Conservation (phyloP, 2,888 invertebrate genomes). For the Aelia acuminata region DNA sequence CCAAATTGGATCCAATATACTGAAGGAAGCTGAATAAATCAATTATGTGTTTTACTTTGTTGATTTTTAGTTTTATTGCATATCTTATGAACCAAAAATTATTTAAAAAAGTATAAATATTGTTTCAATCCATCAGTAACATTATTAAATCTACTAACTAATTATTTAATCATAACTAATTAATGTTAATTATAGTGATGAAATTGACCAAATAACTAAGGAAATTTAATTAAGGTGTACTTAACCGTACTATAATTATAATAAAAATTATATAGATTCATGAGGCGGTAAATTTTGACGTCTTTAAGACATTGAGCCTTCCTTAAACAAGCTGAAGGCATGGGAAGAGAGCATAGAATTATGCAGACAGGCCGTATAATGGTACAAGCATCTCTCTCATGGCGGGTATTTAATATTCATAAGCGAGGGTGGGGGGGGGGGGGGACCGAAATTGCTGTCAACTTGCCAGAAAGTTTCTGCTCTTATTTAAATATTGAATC, state of each 20-base stretch:
- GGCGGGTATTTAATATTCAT: constrained; percentile 42
- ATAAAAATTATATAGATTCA: not conserved
- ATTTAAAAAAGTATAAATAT: no score
- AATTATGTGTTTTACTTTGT: no score
- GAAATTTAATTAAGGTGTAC: not conserved
- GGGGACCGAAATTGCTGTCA: constrained; percentile 22
- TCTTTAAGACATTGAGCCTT: not conserved
- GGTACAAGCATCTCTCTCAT: constrained; percentile 9
- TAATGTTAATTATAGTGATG: not conserved
- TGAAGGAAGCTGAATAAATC: no score
- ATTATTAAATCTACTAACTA: no score
- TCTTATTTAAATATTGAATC: constrained; percentile 38
- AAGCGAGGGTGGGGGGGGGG: not conserved
- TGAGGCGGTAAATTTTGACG: not conserved
- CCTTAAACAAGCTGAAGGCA: not conserved
- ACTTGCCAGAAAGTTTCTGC: constrained; percentile 26
- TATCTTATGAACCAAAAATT: no score
- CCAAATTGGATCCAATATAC: no score
- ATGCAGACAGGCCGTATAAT: constrained; percentile 32
- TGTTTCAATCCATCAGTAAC: no score
- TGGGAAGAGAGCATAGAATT: constrained; percentile 14
- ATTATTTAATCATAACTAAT: not conserved
- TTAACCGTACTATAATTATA: not conserved
- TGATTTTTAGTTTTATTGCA: no score
- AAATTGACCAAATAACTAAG: not conserved